phyloP scores from a whole-genome alignment of 2,888 invertebrate genomes.

The Campaea margaritaria region DNA sequence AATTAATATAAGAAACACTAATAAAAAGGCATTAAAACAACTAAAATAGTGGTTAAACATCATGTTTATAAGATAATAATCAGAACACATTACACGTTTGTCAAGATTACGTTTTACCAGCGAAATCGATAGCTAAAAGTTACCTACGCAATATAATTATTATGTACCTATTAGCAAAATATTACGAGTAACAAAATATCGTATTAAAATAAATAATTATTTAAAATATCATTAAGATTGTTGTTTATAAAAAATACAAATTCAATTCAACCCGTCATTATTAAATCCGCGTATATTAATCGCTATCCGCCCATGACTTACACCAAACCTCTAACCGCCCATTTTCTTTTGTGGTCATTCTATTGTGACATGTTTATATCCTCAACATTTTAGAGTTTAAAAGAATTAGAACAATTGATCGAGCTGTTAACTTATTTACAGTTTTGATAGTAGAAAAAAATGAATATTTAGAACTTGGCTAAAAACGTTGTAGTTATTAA shows the following conservation, averaged over 20 bases:
- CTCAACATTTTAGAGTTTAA: conserved; percentile 45
- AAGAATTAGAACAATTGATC: conserved; percentile 46
- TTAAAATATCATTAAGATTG: too few species aligned
- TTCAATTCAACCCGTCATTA: neutral
- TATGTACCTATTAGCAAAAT: too few species aligned
- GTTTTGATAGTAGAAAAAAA: conserved; percentile 37
- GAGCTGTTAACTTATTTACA: conserved; percentile 53
- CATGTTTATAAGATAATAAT: too few species aligned
- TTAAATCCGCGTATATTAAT: conserved; percentile 6
- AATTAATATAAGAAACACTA: neutral
- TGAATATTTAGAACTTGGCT: conserved; percentile 19
- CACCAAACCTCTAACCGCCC: conserved; percentile 21
- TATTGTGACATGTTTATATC: conserved; percentile 62
- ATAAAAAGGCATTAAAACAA: neutral
- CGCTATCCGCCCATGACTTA: conserved; percentile 44
- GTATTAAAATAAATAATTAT: too few species aligned
- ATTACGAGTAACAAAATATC: too few species aligned
- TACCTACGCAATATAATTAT: too few species aligned
- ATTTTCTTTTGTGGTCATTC: conserved; percentile 54
- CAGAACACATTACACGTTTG: too few species aligned
- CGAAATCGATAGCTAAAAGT: too few species aligned
- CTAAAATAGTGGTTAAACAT: too few species aligned
- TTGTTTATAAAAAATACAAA: too few species aligned
- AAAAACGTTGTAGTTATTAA: conserved; percentile 25
- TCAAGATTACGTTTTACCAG: too few species aligned